phyloP scores from a whole-genome alignment of 2,797 vertebrate genomes.

The Muraenolepis orangiensis region DNA sequence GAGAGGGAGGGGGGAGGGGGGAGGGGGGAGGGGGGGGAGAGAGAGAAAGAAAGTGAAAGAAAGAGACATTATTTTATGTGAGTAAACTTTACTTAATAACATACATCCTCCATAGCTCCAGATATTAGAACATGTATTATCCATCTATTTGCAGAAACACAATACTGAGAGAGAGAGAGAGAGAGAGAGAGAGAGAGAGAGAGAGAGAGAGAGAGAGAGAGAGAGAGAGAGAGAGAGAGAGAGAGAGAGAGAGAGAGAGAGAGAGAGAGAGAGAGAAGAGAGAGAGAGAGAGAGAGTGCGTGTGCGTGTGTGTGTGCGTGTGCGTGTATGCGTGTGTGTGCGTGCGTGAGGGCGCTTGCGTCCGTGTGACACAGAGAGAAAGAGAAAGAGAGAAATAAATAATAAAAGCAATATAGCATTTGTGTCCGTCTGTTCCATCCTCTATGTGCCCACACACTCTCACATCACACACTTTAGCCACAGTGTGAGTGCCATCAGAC shows the following conservation, averaged over 20 bases:
- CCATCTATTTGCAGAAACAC: background rate
- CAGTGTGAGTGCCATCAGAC: background rate
- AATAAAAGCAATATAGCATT: background rate
- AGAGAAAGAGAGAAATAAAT: background rate
- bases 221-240: too few species aligned
- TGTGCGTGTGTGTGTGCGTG: background rate
- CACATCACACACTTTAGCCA: background rate
- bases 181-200: too few species aligned
- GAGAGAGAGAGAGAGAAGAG: too few species aligned
- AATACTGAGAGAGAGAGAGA: background rate
- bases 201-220: too few species aligned
- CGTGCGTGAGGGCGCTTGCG: background rate
- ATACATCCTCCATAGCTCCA: too few species aligned
- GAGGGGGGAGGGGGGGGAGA: conserved; percentile 81
- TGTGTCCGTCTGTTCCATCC: background rate
- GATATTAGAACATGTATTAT: background rate
- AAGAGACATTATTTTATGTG: background rate
- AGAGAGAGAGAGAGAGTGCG: too few species aligned
- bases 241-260: too few species aligned
- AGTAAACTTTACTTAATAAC: too few species aligned
- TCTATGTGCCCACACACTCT: background rate
- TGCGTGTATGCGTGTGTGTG: background rate
- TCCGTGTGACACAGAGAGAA: background rate
- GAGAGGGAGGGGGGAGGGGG: background rate
- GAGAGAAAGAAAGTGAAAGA: background rate